Evolutionary conservation across 1,140 invertebrate species (phyloP).

Genomic region (Zaprionus tsacasi): DNA sequence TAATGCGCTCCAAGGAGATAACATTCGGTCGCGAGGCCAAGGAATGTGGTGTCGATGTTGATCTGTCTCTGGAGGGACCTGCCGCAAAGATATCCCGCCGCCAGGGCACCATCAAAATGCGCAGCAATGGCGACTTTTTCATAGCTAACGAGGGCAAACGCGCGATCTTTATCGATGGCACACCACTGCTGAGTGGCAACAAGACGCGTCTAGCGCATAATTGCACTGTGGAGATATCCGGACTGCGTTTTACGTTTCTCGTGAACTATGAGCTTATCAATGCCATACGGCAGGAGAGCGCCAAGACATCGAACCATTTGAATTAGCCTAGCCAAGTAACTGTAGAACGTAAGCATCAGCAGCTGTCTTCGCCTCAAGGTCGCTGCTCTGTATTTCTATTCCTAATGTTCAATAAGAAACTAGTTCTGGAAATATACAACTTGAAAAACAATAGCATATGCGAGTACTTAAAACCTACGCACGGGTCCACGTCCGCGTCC

Average conservation of each 20-base stretch:
- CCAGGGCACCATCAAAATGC: constrained; percentile 95
- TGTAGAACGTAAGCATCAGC: constrained; percentile 13
- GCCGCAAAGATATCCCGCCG: constrained; percentile 93
- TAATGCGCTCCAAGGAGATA: constrained; percentile 98
- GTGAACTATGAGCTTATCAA: constrained; percentile 96
- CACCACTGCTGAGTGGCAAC: constrained; percentile 93
- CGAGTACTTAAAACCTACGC: constrained; percentile 52
- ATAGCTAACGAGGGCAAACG: constrained; percentile 97
- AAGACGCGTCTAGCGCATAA: constrained; percentile 96
- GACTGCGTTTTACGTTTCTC: constrained; percentile 95
- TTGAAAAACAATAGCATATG: constrained; percentile 43
- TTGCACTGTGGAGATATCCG: constrained; percentile 96
- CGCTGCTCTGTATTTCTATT: constrained; percentile 52
- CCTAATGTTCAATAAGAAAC: constrained; percentile 46
- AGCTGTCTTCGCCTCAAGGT: constrained; percentile 24
- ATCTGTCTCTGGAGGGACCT: constrained; percentile 96
- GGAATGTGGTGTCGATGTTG: constrained; percentile 96
- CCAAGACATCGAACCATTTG: constrained; percentile 87
- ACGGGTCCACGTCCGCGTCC: background rate
- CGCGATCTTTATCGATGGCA: constrained; percentile 96
- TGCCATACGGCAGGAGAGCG: constrained; percentile 92
- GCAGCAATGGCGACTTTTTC: constrained; percentile 97
- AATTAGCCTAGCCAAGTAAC: constrained; percentile 53
- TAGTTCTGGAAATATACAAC: constrained; percentile 51
- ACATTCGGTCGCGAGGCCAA: constrained; percentile 95